These are phyloP conservation scores for Pseudotriccus pelzelni DNA, from an alignment of 2,797 vertebrate species.

Conservation along the genomic window DNA sequence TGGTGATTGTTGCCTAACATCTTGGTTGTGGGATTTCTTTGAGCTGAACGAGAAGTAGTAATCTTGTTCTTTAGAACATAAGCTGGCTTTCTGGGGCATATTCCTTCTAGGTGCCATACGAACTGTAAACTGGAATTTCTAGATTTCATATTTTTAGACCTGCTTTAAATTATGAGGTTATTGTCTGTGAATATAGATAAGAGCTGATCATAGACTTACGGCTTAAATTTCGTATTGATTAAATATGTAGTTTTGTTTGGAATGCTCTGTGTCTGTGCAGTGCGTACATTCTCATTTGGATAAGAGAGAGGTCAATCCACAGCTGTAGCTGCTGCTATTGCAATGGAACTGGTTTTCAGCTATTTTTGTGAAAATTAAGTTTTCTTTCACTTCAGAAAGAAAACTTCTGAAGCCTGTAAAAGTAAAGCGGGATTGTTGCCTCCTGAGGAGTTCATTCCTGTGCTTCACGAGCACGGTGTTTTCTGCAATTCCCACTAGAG, in stretches of 20 bases:
- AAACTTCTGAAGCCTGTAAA: background rate
- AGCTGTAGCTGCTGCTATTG: background rate
- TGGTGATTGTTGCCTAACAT: background rate
- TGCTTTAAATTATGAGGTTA: background rate
- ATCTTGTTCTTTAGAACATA: background rate
- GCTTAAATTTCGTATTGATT: background rate
- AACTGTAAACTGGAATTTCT: background rate
- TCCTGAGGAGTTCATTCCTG: background rate
- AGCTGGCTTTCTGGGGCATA: background rate
- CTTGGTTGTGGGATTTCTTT: background rate
- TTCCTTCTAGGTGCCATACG: background rate
- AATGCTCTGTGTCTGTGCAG: background rate
- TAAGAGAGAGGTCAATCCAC: background rate
- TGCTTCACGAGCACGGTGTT: background rate
- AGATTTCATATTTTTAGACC: background rate
- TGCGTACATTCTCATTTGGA: background rate
- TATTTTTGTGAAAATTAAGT: background rate
- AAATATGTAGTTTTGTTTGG: background rate
- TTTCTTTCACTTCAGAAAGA: background rate
- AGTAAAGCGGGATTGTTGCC: background rate
- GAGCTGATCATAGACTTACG: background rate
- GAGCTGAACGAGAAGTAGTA: background rate
- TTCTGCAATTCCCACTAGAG: constrained; percentile 70
- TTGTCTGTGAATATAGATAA: background rate
- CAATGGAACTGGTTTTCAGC: background rate